phyloP scores from a whole-genome alignment of 2,888 invertebrate genomes.

The Mythimna impura region DNA sequence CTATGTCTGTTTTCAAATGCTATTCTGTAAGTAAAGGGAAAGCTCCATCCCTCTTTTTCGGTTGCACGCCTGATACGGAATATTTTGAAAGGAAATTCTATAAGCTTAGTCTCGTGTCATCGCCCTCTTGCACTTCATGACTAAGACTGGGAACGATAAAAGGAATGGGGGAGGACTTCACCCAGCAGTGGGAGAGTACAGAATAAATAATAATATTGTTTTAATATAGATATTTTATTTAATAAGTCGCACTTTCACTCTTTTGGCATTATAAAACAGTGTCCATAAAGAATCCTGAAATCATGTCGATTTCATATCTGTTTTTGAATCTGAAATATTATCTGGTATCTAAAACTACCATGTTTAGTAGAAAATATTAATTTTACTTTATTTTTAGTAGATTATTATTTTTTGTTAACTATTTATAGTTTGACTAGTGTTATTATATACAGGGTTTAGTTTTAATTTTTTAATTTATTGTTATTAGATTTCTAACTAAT shows the following conservation, averaged over 20 bases:
- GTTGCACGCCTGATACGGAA: too few relatives aligned
- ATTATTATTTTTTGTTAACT: slow-evolving; percentile 5
- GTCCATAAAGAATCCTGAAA: not conserved
- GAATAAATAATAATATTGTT: not conserved
- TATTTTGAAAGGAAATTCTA: too few relatives aligned
- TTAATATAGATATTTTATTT: slow-evolving; percentile 3
- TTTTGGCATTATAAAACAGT: not conserved
- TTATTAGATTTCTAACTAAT: not conserved
- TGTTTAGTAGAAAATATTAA: not conserved
- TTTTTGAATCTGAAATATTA: slow-evolving; percentile 5
- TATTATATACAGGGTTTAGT: not conserved
- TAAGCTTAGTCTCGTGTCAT: too few relatives aligned
- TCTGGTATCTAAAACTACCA: not conserved
- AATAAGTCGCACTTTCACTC: not conserved
- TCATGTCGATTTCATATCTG: slow-evolving; percentile 6
- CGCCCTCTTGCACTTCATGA: not conserved
- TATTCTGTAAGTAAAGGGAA: too few relatives aligned
- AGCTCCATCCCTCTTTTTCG: too few relatives aligned
- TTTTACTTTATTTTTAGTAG: not conserved
- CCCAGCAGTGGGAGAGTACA: not conserved
- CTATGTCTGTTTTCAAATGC: too few relatives aligned
- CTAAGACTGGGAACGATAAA: not conserved
- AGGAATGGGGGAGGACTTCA: not conserved
- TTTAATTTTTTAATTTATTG: not conserved
- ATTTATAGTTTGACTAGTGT: not conserved